Base-by-base conservation (phyloP, 2,113 vertebrate genomes). In the Thamnaconus septentrionalis region DNA sequence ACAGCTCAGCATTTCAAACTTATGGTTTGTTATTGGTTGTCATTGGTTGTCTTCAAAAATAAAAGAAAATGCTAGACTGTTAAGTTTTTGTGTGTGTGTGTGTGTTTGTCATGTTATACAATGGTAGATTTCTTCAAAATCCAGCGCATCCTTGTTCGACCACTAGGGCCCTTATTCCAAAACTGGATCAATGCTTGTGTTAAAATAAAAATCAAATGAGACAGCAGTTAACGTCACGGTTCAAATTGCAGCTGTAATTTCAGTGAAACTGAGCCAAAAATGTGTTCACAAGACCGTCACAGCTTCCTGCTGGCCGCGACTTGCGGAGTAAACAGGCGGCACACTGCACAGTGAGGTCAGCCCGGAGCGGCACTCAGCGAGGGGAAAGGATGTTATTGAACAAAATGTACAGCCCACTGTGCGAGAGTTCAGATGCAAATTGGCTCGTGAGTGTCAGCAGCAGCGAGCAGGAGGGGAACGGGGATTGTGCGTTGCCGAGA, bases 1-100 rank as follows among this genome's bases (percentile, higher is more conserved):
- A 64, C 87, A 87, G 74, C 80, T 45, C 71, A 69, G 73, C 74
- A 85, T 76, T 66, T 42, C 66, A 39, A 47, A 64, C 39, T 50
- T 75, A 43, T 62, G 69, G 56, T 52, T 10, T 53, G 51, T 43
- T 18, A 66, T 65, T 39, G 7, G 44, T n/a, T 70, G 31, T 73
- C 45, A 56, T 55, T 8, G 11, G 51, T 51, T 61, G 54, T 45
- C 7, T 41, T 61, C 1, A 11, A n/a, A 57, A 60, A 56, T 12
- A 53, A 72, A 58, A 61, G 45, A 0, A 3, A 31, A 31, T 31
- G 18, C 18, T 43, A 31, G 31, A 43, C 40, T 41, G 43, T 5
- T 18, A 41, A 39, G 47, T 48, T 54, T 48, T 39, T 31, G 18
- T 31, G 18, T 31, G 18, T 31, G 18, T 31, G 18, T 31, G 18